phyloP scores from a whole-genome alignment of 2,797 vertebrate genomes.

The Erethizon dorsatum region DNA sequence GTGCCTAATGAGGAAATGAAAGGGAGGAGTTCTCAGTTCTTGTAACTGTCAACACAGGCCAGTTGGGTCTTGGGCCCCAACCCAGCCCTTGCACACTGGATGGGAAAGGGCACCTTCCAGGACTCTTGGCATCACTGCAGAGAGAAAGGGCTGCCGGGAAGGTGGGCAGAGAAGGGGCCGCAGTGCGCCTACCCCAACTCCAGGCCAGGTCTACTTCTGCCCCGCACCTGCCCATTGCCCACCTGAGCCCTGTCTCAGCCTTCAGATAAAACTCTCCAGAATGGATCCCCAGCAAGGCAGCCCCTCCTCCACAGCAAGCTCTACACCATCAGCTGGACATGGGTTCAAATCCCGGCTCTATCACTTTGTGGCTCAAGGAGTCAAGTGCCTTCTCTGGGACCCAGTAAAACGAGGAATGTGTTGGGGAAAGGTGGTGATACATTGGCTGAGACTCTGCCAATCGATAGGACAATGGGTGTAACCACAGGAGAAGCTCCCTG shows the following conservation, averaged over 20 bases:
- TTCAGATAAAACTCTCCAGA: neutral
- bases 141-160: neutral
- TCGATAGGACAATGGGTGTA: neutral
- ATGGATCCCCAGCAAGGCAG: neutral
- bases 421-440: too few species aligned
- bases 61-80: neutral
- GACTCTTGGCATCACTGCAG: neutral
- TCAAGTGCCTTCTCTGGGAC: neutral
- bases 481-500: neutral
- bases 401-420: neutral
- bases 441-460: neutral
- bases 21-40: constrained; percentile 7
- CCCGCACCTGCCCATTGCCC: neutral
- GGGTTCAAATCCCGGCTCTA: constrained; percentile 12
- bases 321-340: neutral
- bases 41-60: constrained; percentile 53
- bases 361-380: neutral
- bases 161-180: neutral
- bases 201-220: neutral
- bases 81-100: neutral
- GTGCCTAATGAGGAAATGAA: constrained; percentile 54
- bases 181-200: neutral
- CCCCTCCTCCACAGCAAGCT: neutral
- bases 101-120: neutral
- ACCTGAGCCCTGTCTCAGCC: neutral